Base-by-base conservation (phyloP, 2,113 vertebrate genomes). In the Micronycteris hirsuta region DNA sequence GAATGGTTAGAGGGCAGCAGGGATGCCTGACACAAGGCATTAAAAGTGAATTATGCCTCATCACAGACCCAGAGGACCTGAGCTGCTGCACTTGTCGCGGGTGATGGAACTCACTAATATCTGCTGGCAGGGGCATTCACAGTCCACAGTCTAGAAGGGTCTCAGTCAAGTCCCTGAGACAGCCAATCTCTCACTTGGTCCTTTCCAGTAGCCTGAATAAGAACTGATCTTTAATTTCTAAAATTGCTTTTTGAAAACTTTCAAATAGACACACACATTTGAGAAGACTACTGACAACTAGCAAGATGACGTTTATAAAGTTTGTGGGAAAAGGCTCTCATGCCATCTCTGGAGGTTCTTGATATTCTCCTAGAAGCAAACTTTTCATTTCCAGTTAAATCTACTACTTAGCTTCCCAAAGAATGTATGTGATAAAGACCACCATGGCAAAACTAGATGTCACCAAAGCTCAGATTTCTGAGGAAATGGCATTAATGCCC, bases 1-100 rank as follows among this genome's bases (percentile, higher is more conserved):
- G 97, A 98, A 98, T 98, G 97, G 98, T 98, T 97, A 97, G 96
- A 98, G 98, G 98, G 97, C 97, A 98, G 97, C 95, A 97, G 97
- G 96, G 93, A 97, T 78, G 97, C 97, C 98, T 99, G 99, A 99
- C 99, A 99, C 97, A 98, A 98, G 98, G 97, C 98, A 99, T 99
- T 99, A 98, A 98, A 97, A 96, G 92, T 91, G 97, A 97, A 98
- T 98, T 97, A 91, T 97, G 97, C 98, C 96, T 96, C 95, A 94
- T 98, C 98, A 98, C 89, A 90, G 94, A 74, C 58, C 45, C 4
- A 52, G 95, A 97, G 83, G 94, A 78, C 77, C 83, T 92, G 90
- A 33, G 45, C 65, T 58, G 33, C 33, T 71, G 0, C 20, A 43
- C 74, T 92, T 68, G 91, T 90, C 70, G 89, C 71, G 56, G 45